These are phyloP conservation scores for Hylomyscus alleni DNA, from an alignment of 2,797 vertebrate genomes.

Conservation along the genomic window DNA sequence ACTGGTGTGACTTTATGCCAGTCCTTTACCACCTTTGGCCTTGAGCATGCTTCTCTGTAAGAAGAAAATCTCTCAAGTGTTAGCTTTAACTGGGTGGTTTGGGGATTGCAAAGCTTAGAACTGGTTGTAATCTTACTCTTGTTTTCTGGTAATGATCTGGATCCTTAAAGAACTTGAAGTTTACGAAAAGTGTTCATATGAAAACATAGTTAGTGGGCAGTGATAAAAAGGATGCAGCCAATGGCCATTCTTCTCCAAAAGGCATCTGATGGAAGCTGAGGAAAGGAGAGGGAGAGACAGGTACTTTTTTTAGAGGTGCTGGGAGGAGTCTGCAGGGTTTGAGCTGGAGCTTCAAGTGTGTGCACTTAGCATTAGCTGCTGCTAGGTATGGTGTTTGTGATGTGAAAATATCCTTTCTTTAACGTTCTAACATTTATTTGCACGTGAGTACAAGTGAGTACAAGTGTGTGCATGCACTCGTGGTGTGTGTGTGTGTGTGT, in stretches of 20 bases:
- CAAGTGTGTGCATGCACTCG: accelerated
- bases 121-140: neutral
- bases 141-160: neutral
- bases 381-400: neutral
- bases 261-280: neutral
- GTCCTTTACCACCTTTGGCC: neutral
- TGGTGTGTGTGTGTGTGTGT: too few species aligned
- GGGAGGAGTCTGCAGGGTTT: neutral
- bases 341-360: neutral
- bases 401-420: neutral
- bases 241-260: neutral
- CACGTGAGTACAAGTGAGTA: neutral
- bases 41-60: neutral
- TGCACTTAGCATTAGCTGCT: neutral
- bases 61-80: neutral
- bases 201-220: neutral
- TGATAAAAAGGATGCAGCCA: neutral
- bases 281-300: neutral
- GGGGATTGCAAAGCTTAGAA: neutral
- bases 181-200: constrained; percentile 13
- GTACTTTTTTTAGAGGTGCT: neutral
- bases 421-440: neutral
- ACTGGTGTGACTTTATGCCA: neutral
- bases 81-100: neutral
- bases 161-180: neutral